Conservation (phyloP, 2,888 invertebrate genomes). For the Liposcelis brunnea region DNA sequence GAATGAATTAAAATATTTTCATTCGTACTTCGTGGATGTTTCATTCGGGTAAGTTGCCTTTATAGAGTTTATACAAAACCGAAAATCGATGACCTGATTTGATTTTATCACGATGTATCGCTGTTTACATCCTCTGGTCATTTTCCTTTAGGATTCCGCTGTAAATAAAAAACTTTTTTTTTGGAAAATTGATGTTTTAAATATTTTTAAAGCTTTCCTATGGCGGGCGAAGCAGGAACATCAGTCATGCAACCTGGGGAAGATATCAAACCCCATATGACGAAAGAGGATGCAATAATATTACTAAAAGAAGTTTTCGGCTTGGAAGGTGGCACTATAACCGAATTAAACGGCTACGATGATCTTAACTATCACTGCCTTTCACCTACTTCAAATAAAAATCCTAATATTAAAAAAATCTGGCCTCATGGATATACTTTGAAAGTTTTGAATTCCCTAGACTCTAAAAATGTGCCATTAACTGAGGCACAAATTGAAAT, state of each 20-base stretch:
- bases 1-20: no score
- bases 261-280: conserved; percentile 37
- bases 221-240: conserved; percentile 13
- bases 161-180: no score
- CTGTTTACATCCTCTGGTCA: no score
- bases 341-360: conserved; percentile 56
- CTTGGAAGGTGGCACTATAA: conserved; percentile 35
- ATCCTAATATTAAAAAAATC: conserved; percentile 37
- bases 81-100: no score
- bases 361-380: conserved; percentile 55
- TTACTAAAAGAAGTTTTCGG: conserved; percentile 43
- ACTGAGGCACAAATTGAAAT: conserved; percentile 61
- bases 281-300: conserved; percentile 32
- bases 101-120: no score
- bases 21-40: no score
- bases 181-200: no score
- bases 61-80: no score
- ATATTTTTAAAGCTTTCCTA: no score
- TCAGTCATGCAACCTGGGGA: conserved; percentile 34
- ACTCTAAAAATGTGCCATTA: conserved; percentile 46
- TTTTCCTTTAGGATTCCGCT: no score
- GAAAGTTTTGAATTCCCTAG: conserved; percentile 68
- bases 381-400: conserved; percentile 38
- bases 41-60: no score
- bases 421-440: conserved; percentile 51